Base-by-base conservation (phyloP, 2,888 invertebrate genomes). In the Megalurothrips usitatus region DNA sequence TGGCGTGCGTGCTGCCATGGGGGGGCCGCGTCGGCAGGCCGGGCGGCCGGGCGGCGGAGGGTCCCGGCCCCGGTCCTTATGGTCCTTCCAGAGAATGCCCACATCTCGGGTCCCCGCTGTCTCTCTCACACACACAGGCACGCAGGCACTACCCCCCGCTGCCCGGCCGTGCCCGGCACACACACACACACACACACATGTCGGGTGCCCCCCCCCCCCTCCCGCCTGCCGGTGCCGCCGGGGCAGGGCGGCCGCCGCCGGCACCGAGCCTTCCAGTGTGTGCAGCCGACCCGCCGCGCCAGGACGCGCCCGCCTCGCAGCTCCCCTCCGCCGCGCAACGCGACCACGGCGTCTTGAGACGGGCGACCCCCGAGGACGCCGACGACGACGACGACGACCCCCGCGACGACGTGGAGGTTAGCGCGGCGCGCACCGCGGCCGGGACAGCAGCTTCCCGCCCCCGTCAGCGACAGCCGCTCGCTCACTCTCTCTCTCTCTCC, bases 151-250 rank as follows among this genome's bases (percentile, higher is more conserved):
- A 43, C 34, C 34, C 34, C 34, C 34, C 34, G 34, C 34, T 43
- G 34, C 34, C 34, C 2, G 34, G n/a, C n/a, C 34, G 34, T 2
- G 34, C 34, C 34, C 34, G 34, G 34, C 68, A 68, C 68, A 68
- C 68, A 68, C 68, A 68, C 68, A 68, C 68, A 23, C 68, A 68
- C 68, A 23, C 23, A 58, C 58, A 58, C 58, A 58, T 17, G 34
- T 6, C 34, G 34, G 58, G 58, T 58, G 14, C 58, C 58, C 14
- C 52, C 1, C 14, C 52, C 10, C 52, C 58, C 58, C 58, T 19
- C 14, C 19, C 17, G 58, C 58, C 58, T 17, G 19, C 19, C 58
- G 58, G 52, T 17, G 52, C 52, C 52, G 19, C 58, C 58, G 34
- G 34, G 34, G 3, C 6, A 6, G 34, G 34, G 2, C 34, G 34